Evolutionary conservation across 2,888 invertebrate species (phyloP).

Genomic region (Athalia circularis): DNA sequence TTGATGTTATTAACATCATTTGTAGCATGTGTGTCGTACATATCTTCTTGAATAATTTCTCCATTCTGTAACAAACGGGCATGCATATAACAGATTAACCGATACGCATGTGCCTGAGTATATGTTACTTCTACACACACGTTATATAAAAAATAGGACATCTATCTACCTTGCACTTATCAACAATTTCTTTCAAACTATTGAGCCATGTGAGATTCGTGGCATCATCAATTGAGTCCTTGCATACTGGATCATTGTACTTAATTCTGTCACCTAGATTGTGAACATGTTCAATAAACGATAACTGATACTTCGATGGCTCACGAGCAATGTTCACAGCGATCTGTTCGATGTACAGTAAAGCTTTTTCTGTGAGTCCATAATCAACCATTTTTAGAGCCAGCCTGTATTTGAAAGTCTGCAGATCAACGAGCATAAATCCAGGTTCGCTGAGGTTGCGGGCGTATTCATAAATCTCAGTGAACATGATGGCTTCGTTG

Average conservation of each 20-base stretch:
- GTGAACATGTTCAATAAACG: slow-evolving; percentile 75
- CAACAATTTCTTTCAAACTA: slow-evolving; percentile 74
- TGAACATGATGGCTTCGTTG: slow-evolving; percentile 92
- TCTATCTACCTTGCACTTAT: slow-evolving; percentile 71
- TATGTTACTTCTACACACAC: background rate
- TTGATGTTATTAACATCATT: slow-evolving; percentile 38
- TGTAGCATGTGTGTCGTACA: slow-evolving; percentile 50
- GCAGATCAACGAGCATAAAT: slow-evolving; percentile 81
- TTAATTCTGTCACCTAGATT: slow-evolving; percentile 80
- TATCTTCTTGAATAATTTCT: slow-evolving; percentile 65
- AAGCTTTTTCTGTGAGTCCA: slow-evolving; percentile 87
- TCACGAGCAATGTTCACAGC: slow-evolving; percentile 80
- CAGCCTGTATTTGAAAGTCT: slow-evolving; percentile 91
- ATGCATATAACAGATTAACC: background rate
- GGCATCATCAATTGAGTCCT: slow-evolving; percentile 73
- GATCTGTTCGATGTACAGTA: slow-evolving; percentile 90
- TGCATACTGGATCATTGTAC: slow-evolving; percentile 81
- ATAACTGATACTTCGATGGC: slow-evolving; percentile 75
- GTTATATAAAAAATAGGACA: background rate
- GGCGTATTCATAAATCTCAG: slow-evolving; percentile 97
- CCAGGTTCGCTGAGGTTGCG: slow-evolving; percentile 85
- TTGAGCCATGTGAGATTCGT: slow-evolving; percentile 79
- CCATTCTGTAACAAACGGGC: slow-evolving; percentile 63
- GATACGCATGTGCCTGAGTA: background rate
- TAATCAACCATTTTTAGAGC: slow-evolving; percentile 86